Evolutionary conservation across 2,113 vertebrate species (phyloP).

Genomic region (Panthera tigris): DNA sequence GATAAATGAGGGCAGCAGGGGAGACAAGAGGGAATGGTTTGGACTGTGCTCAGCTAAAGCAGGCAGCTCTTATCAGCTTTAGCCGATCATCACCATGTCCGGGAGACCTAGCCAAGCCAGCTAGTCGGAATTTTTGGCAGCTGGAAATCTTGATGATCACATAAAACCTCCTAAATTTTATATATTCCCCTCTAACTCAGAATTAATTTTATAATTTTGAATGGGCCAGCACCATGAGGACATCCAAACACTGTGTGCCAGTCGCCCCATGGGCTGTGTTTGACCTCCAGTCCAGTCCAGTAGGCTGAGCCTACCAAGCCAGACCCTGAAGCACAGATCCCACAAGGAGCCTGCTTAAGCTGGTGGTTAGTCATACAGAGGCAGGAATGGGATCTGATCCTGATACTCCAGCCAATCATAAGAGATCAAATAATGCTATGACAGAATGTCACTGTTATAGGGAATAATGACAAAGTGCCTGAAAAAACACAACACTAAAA

Average conservation of each 20-base stretch:
- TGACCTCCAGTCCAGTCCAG: neutral
- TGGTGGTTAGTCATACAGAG: neutral
- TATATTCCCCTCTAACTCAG: neutral
- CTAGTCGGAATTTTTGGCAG: neutral
- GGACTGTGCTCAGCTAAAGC: neutral
- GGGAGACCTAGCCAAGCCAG: no score
- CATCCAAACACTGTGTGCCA: neutral
- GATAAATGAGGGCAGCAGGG: neutral
- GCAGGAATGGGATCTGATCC: neutral
- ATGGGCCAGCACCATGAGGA: neutral
- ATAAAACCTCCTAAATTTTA: neutral
- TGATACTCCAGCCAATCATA: neutral
- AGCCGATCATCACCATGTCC: fast-evolving
- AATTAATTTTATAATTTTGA: neutral
- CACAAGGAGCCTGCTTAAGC: fast-evolving
- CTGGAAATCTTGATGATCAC: neutral
- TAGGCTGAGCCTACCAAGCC: neutral
- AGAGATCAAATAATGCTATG: neutral
- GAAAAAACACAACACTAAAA: neutral
- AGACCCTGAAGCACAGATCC: neutral
- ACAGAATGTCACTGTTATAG: neutral
- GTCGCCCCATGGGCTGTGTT: fast-evolving
- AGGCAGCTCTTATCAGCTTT: neutral
- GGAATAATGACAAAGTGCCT: neutral
- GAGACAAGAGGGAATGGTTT: no score